Evolutionary conservation across 1,140 invertebrate genomes (phyloP).

Genomic region (Lordiphosa clarofinis): DNA sequence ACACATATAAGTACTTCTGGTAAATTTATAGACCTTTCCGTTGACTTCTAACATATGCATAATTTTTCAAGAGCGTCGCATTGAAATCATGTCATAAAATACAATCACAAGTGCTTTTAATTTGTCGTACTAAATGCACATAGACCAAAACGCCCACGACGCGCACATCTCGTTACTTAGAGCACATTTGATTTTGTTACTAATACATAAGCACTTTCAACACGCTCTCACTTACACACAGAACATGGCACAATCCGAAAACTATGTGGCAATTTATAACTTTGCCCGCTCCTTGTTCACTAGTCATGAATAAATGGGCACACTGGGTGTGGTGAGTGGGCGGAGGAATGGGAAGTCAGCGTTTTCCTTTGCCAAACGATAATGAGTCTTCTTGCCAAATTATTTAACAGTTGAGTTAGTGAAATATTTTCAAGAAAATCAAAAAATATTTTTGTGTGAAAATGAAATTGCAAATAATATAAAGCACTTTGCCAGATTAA

Average conservation of each 20-base stretch:
- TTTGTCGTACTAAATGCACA: constrained; percentile 61
- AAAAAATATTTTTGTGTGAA: constrained; percentile 33
- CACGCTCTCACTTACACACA: constrained; percentile 22
- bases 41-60: constrained; percentile 73
- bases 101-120: constrained; percentile 74
- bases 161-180: constrained; percentile 60
- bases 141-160: background rate
- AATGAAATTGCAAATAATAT: constrained; percentile 36
- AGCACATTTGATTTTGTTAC: constrained; percentile 76
- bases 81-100: constrained; percentile 67
- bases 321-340: background rate
- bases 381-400: constrained; percentile 52
- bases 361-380: constrained; percentile 36
- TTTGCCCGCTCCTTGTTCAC: constrained; percentile 34
- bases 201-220: constrained; percentile 4
- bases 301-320: constrained; percentile 11
- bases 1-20: constrained; percentile 32
- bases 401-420: constrained; percentile 40
- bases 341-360: background rate
- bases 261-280: constrained; percentile 75
- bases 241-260: constrained; percentile 54
- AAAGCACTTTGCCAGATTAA: constrained; percentile 46
- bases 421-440: constrained; percentile 32
- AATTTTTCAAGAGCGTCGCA: constrained; percentile 67
- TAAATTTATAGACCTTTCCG: constrained; percentile 65